These are phyloP conservation scores for Mastacembelus armatus DNA, from an alignment of 2,797 vertebrate species.

Conservation along the genomic window DNA sequence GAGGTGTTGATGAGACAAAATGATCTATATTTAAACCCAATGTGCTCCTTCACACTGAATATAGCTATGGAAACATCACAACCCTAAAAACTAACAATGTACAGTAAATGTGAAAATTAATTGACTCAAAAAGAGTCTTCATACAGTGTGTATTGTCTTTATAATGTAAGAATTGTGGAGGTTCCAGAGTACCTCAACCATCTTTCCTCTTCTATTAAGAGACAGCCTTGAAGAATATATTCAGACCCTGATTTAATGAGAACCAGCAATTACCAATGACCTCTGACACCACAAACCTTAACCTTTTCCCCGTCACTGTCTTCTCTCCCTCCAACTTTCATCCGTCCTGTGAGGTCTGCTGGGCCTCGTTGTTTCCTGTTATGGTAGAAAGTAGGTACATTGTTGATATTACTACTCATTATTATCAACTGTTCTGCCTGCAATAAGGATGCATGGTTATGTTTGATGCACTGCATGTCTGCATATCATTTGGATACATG, in stretches of 20 bases:
- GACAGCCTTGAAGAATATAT: not conserved
- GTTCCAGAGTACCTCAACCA: not conserved
- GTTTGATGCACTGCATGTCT: conserved; percentile 13
- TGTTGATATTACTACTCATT: conserved; percentile 13
- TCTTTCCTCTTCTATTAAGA: not conserved
- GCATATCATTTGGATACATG: not conserved
- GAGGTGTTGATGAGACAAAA: not conserved
- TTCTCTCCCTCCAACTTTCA: conserved; percentile 35
- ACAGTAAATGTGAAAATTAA: not conserved
- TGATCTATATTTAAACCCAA: not conserved
- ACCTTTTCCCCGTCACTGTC: conserved; percentile 44
- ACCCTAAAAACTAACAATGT: not conserved
- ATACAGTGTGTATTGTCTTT: not conserved
- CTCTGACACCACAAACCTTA: conserved; percentile 31
- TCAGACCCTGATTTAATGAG: not conserved
- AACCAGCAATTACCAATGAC: conserved; percentile 19
- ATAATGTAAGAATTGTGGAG: not conserved
- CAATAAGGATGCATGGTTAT: conserved; percentile 7
- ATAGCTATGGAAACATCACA: not conserved
- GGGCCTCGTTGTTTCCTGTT: conserved; percentile 49
- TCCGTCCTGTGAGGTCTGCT: conserved; percentile 60
- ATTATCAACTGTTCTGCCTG: not conserved
- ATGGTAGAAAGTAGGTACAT: conserved; percentile 58
- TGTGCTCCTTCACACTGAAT: not conserved
- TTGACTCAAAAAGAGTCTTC: too few relatives aligned